Percentiles rank a stretch among this genome's conserved stretches.
phyloP scores from a whole-genome alignment of 2,888 invertebrate genomes.

The Drosophila lutescens region DNA sequence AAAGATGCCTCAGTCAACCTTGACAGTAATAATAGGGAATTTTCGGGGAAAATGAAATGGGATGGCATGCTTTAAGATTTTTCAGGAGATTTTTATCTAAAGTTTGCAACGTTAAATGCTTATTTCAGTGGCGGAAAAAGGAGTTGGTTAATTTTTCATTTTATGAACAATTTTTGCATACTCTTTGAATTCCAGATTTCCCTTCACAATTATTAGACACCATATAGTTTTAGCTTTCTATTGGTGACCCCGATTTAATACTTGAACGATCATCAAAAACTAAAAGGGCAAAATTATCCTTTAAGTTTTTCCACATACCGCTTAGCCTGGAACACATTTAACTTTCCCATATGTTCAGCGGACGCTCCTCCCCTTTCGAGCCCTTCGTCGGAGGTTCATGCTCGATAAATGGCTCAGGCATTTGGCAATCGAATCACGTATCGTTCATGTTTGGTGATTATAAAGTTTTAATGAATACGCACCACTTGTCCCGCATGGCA shows the following conservation, averaged over 20 bases:
- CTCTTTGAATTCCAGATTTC: no score
- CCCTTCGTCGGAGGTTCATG: constrained; percentile 27
- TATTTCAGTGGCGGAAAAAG: no score
- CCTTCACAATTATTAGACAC: no score
- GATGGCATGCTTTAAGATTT: not conserved
- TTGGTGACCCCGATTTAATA: no score
- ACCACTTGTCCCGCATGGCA: constrained; percentile 54
- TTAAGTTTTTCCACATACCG: no score
- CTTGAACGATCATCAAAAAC: no score
- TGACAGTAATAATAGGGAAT: not conserved
- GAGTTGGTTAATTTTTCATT: no score
- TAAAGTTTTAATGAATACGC: constrained; percentile 80
- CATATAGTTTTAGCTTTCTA: no score
- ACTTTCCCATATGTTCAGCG: constrained; percentile 31
- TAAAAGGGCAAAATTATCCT: no score
- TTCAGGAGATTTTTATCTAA: not conserved
- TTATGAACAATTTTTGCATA: no score
- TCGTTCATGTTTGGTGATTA: constrained; percentile 71
- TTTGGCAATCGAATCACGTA: constrained; percentile 70
- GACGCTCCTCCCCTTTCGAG: not conserved
- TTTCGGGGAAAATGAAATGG: not conserved
- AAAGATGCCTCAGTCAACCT: not conserved
- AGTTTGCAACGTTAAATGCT: no score
- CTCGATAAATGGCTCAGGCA: constrained; percentile 50
- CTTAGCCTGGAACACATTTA: constrained; percentile 3